phyloP scores from a whole-genome alignment of 2,113 vertebrate species.

The Heterochromis multidens region DNA sequence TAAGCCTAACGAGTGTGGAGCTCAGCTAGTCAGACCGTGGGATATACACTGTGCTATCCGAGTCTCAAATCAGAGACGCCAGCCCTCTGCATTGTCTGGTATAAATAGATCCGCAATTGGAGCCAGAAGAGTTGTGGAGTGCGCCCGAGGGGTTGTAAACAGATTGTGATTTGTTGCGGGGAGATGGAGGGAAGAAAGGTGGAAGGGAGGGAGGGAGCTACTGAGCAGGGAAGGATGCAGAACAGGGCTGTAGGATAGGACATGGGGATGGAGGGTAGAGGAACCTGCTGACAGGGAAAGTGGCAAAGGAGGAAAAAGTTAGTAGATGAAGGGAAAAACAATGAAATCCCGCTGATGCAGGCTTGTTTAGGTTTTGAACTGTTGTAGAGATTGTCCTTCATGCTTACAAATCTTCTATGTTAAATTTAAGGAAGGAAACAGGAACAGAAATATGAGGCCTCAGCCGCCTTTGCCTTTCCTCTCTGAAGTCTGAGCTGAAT shows the following conservation, averaged over 20 bases:
- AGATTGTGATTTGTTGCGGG: constrained; percentile 65
- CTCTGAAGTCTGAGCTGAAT: background rate
- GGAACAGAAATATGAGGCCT: background rate
- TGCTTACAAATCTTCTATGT: background rate
- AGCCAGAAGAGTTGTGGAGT: constrained; percentile 64
- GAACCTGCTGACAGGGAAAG: background rate
- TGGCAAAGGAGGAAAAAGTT: background rate
- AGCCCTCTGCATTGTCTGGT: constrained; percentile 59
- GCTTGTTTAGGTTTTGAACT: background rate
- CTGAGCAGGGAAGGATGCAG: background rate
- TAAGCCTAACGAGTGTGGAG: constrained; percentile 45
- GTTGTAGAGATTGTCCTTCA: background rate
- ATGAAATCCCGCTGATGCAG: background rate
- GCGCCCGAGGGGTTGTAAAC: constrained; percentile 62
- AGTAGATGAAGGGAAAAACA: background rate
- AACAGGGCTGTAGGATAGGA: background rate
- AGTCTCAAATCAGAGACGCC: constrained; percentile 54
- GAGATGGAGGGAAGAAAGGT: constrained; percentile 40
- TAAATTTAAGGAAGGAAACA: background rate
- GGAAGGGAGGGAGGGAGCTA: constrained; percentile 12
- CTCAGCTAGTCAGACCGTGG: constrained; percentile 41
- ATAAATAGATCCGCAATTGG: constrained; percentile 66
- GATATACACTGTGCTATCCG: constrained; percentile 15
- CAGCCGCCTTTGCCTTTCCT: background rate
- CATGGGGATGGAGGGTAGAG: background rate